Percentiles rank a stretch among this genome's conserved stretches.
These are phyloP conservation scores for Hycleus cichorii DNA, from an alignment of 1,140 invertebrate genomes.

Conservation along the genomic window DNA sequence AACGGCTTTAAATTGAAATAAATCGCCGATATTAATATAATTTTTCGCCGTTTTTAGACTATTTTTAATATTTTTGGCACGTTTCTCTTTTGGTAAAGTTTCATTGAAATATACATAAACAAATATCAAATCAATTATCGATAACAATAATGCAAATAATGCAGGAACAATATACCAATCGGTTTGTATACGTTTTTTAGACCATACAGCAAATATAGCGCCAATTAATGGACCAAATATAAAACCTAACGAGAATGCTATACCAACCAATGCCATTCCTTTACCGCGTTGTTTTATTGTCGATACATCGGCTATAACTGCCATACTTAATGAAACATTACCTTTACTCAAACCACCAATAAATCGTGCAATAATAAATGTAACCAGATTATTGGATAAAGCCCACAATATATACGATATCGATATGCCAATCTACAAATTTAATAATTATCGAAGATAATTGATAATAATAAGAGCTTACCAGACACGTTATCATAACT, in stretches of 20 bases:
- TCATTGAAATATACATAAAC: slow-evolving; percentile 74
- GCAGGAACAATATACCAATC: slow-evolving; percentile 82
- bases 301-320: slow-evolving; percentile 91
- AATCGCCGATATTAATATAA: slow-evolving; percentile 53
- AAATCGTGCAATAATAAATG: slow-evolving; percentile 90
- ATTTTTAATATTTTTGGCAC: slow-evolving; percentile 50
- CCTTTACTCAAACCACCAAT: slow-evolving; percentile 94
- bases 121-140: slow-evolving; percentile 72
- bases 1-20: slow-evolving; percentile 56
- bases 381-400: slow-evolving; percentile 74
- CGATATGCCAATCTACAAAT: slow-evolving; percentile 67
- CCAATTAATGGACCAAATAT: slow-evolving; percentile 93
- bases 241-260: slow-evolving; percentile 96
- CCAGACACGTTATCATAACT: slow-evolving; percentile 75
- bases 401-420: slow-evolving; percentile 86
- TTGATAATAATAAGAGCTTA: slow-evolving; percentile 43
- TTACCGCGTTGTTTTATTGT: slow-evolving; percentile 70
- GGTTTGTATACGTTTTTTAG: slow-evolving; percentile 46
- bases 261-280: slow-evolving; percentile 95
- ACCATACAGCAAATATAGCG: slow-evolving; percentile 76
- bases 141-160: slow-evolving; percentile 71
- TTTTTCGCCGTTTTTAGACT: slow-evolving; percentile 65
- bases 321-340: slow-evolving; percentile 92
- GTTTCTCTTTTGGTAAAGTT: slow-evolving; percentile 71
- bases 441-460: slow-evolving; percentile 13